phyloP scores from a whole-genome alignment of 1,140 invertebrate species.

The Drosophila nasuta region DNA sequence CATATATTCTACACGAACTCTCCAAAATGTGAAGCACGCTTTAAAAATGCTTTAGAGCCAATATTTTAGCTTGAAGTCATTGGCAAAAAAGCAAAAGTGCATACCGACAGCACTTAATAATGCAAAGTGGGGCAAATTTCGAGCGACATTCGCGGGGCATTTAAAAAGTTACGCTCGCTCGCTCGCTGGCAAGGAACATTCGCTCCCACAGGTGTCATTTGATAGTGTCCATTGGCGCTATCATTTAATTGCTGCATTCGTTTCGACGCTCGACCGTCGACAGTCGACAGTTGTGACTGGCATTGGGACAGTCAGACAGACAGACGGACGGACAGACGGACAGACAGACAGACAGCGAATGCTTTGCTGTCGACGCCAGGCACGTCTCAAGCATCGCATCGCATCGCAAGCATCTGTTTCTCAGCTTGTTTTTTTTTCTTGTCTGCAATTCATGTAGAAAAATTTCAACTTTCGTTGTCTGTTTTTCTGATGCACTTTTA shows the following conservation, averaged over 20 bases:
- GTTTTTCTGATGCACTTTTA: background rate
- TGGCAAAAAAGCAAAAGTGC: no score
- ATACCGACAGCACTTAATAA: background rate
- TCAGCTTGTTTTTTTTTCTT: conserved; percentile 2
- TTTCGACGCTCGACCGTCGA: conserved; percentile 7
- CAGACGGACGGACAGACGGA: no score
- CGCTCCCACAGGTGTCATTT: conserved; percentile 51
- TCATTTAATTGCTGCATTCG: conserved; percentile 41
- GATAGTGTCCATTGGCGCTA: background rate
- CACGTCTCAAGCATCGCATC: conserved; percentile 29
- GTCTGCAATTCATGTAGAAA: conserved; percentile 23
- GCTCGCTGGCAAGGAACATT: background rate
- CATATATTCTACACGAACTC: no score
- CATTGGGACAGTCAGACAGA: background rate
- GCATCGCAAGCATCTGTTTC: background rate
- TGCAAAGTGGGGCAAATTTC: conserved; percentile 8
- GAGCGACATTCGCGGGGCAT: background rate
- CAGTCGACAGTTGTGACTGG: background rate
- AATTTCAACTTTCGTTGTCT: conserved; percentile 20
- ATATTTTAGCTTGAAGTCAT: no score
- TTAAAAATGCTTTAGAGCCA: no score
- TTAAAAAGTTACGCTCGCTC: background rate
- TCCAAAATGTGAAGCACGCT: no score
- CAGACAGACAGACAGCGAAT: background rate
- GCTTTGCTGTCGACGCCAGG: conserved; percentile 5